Evolutionary conservation across 2,797 vertebrate genomes (phyloP).

Genomic region (Champsocephalus gunnari): DNA sequence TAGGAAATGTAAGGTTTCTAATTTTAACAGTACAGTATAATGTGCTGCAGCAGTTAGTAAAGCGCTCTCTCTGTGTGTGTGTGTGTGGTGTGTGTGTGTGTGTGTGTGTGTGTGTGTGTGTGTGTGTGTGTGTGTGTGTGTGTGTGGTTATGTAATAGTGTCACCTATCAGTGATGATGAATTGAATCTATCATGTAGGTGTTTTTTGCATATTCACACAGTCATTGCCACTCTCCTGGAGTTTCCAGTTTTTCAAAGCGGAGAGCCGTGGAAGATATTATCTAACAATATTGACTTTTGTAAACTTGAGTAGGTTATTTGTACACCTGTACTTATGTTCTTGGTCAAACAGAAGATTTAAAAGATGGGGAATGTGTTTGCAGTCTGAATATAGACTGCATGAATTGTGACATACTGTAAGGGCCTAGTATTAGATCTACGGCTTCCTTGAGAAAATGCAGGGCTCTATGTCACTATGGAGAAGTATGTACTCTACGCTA

Average conservation of each 20-base stretch:
- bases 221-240: conserved; percentile 17
- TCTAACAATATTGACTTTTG: neutral
- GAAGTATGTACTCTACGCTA: neutral
- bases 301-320: conserved; percentile 42
- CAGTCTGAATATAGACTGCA: neutral
- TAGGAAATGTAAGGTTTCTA: neutral
- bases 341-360: neutral
- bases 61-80: too few species aligned
- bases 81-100: too few species aligned
- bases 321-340: neutral
- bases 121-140: too few species aligned
- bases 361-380: too few species aligned
- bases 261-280: conserved; percentile 22
- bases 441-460: neutral
- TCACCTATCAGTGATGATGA: neutral
- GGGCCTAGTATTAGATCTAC: neutral
- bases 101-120: too few species aligned
- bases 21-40: too few species aligned
- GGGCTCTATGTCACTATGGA: too few species aligned
- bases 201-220: neutral
- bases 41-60: too few species aligned
- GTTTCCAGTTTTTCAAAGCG: conserved; percentile 29
- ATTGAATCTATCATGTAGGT: neutral
- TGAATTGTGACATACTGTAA: too few species aligned
- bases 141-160: too few species aligned